Conservation (phyloP, 2,888 invertebrate genomes). For the Ormyrus pomaceus region DNA sequence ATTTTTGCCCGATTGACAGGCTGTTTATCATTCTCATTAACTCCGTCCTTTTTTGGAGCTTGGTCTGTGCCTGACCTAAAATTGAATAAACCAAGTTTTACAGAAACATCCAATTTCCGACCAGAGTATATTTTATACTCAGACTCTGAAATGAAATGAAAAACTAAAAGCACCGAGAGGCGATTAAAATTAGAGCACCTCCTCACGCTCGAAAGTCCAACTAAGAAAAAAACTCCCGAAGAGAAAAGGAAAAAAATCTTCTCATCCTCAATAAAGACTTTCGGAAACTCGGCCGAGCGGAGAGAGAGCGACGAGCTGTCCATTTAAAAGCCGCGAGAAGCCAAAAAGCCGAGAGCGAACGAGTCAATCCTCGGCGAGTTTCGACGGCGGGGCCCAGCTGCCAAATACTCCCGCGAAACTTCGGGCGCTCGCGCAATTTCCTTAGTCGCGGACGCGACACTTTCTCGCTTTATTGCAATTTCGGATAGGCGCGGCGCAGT, state of each 20-base stretch:
- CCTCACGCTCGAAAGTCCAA: neutral
- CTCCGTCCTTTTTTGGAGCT: no score
- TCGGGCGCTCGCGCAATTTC: slow-evolving; percentile 32
- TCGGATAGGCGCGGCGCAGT: slow-evolving; percentile 14
- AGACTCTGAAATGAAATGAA: neutral
- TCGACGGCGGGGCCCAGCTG: slow-evolving; percentile 10
- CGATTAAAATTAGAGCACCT: no score
- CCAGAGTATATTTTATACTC: no score
- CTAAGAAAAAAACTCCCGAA: neutral
- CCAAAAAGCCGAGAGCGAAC: slow-evolving; percentile 19
- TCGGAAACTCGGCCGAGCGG: slow-evolving; percentile 7
- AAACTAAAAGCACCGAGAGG: no score
- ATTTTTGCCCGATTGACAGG: no score
- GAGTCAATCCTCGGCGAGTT: slow-evolving; percentile 50
- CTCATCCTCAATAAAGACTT: slow-evolving; percentile 36
- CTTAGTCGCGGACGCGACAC: slow-evolving; percentile 37
- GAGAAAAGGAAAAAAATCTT: neutral
- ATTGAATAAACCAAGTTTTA: no score
- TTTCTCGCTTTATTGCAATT: slow-evolving; percentile 45
- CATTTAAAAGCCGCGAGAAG: slow-evolving; percentile 35
- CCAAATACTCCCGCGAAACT: slow-evolving; percentile 47
- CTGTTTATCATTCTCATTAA: no score
- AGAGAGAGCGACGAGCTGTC: slow-evolving; percentile 23
- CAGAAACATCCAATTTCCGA: no score
- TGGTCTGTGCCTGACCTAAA: no score